Conservation (phyloP, 2,797 vertebrate species). For the Phyllotis vaccarum region DNA sequence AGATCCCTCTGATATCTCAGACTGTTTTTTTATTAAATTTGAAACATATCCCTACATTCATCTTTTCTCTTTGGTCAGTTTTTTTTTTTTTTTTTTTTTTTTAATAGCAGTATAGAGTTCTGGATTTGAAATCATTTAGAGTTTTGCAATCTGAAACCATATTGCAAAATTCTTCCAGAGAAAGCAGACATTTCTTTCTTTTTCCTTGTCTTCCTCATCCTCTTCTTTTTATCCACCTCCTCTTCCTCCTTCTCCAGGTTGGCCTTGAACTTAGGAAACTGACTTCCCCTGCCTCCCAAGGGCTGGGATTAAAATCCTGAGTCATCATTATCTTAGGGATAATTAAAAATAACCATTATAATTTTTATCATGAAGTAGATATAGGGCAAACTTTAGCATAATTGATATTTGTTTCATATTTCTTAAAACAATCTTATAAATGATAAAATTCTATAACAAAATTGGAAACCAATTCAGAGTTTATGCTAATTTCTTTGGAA, state of each 20-base stretch:
- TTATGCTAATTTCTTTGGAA: neutral
- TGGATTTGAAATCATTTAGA: neutral
- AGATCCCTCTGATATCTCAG: no score
- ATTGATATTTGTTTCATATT: conserved; percentile 13
- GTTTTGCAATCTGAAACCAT: neutral
- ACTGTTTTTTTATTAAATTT: no score
- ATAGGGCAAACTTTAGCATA: neutral
- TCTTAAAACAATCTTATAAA: neutral
- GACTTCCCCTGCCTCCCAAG: neutral
- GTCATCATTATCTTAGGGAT: neutral
- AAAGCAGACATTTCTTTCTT: neutral
- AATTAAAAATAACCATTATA: conserved; percentile 43
- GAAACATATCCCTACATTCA: no score
- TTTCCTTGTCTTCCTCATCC: rapidly evolving
- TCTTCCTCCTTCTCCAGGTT: neutral
- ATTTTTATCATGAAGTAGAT: neutral
- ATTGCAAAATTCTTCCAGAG: neutral
- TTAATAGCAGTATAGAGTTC: neutral
- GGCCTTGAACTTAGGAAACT: neutral
- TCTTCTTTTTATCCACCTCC: neutral
- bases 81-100: neutral
- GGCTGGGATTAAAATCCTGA: neutral
- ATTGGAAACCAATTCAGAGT: conserved; percentile 26
- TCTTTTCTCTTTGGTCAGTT: neutral
- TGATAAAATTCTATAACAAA: neutral